A percentile compares a stretch with the other conserved stretches of the same genome.
Evolutionary conservation across 2,113 vertebrate genomes (phyloP).

Genomic region (Misgurnus anguillicaudatus): DNA sequence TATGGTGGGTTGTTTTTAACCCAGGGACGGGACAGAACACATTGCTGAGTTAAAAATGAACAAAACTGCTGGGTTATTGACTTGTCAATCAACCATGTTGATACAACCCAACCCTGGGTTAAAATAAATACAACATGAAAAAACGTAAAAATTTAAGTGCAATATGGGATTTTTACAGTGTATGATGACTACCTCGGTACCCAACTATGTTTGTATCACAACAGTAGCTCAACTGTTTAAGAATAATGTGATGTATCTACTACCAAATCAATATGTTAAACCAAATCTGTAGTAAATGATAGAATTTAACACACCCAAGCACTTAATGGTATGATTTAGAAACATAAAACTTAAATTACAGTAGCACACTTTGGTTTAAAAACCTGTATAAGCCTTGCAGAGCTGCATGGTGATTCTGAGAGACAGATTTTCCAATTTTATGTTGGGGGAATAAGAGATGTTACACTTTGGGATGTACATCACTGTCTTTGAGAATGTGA

Average conservation of each 20-base stretch:
- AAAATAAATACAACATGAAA: no score
- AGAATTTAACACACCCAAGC: conserved; percentile 31
- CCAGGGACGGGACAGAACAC: no score
- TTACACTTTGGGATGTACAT: conserved; percentile 60
- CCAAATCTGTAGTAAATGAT: conserved; percentile 17
- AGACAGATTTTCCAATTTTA: conserved; percentile 54
- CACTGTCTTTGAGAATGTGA: conserved; percentile 70
- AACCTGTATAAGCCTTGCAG: conserved; percentile 23
- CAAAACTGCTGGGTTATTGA: no score
- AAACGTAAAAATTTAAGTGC: no score
- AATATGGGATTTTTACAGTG: no score
- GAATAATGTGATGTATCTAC: conserved; percentile 7
- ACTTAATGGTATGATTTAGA: conserved; percentile 45
- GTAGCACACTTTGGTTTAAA: conserved; percentile 28
- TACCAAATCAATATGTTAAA: not conserved
- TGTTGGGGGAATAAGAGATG: conserved; percentile 51
- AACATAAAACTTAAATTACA: conserved; percentile 43
- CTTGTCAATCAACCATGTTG: no score
- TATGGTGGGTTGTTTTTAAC: no score
- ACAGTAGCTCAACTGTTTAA: conserved; percentile 11
- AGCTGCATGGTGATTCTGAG: conserved; percentile 42
- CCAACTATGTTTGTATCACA: not conserved
- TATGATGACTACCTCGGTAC: not conserved
- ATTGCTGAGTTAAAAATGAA: no score
- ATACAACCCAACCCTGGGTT: no score